A percentile compares a stretch with the other conserved stretches of the same genome.
These are phyloP conservation scores for Stomatorhinus ivindoensis DNA, from an alignment of 2,113 vertebrate species.

Conservation along the genomic window DNA sequence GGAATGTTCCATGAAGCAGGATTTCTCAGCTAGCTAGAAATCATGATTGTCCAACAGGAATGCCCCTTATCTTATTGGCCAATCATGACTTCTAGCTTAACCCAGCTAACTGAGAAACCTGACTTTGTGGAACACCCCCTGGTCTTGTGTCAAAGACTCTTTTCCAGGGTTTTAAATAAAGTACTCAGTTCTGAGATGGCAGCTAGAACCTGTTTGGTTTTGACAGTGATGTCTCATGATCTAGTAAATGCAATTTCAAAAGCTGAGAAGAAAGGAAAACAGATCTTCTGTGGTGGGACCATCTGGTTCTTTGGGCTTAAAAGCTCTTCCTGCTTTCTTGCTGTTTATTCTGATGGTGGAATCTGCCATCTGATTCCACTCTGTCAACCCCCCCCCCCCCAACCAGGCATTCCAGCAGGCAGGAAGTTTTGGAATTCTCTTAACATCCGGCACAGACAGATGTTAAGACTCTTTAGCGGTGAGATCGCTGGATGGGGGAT, in stretches of 20 bases:
- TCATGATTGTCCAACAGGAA: background rate
- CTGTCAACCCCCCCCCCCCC: background rate
- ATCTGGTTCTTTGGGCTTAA: background rate
- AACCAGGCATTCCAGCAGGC: background rate
- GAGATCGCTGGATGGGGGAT: background rate
- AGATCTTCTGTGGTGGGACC: background rate
- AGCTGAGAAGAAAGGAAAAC: background rate
- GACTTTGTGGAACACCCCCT: background rate
- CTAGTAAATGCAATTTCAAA: background rate
- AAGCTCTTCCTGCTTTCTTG: background rate
- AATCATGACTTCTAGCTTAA: background rate
- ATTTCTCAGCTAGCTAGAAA: background rate
- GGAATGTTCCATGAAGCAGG: background rate
- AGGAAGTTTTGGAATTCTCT: background rate
- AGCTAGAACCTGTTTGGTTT: background rate
- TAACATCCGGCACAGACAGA: background rate
- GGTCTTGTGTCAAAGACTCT: background rate
- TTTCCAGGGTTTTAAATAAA: background rate
- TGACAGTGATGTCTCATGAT: background rate
- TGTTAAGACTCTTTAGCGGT: background rate
- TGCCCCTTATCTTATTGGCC: background rate
- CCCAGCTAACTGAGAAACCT: background rate
- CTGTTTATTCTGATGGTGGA: background rate
- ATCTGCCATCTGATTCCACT: slow-evolving; percentile 4
- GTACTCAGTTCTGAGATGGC: background rate